These are phyloP conservation scores for Pinctada fucata DNA, from an alignment of 2,888 invertebrate genomes.

Conservation along the genomic window DNA sequence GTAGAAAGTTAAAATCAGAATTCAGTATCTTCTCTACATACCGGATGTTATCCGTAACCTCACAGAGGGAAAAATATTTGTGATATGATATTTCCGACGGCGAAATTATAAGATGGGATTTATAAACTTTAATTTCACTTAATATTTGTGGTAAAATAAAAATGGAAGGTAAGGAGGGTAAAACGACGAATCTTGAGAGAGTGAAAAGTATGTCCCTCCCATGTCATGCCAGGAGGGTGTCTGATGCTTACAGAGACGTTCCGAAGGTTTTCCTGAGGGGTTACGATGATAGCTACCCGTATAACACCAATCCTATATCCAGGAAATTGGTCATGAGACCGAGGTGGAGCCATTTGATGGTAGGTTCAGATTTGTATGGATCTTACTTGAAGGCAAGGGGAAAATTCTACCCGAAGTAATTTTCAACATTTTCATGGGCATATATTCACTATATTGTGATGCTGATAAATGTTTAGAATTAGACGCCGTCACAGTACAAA, in stretches of 20 bases:
- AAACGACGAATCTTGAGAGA: conserved; percentile 9
- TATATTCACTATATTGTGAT: not conserved
- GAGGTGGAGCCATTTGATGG: conserved; percentile 27
- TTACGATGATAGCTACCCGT: not conserved
- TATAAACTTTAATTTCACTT: too few relatives aligned
- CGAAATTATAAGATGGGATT: too few relatives aligned
- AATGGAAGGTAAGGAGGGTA: too few relatives aligned
- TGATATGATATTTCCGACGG: too few relatives aligned
- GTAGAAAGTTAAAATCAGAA: too few relatives aligned
- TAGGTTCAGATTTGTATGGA: not conserved
- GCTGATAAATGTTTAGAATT: too few relatives aligned
- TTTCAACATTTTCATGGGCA: not conserved
- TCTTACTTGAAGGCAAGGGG: too few relatives aligned
- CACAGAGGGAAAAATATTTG: too few relatives aligned
- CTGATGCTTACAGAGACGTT: conserved; percentile 11
- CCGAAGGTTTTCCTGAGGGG: not conserved
- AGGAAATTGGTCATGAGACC: conserved; percentile 27
- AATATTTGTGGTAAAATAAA: too few relatives aligned
- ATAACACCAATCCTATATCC: not conserved
- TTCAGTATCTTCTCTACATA: too few relatives aligned
- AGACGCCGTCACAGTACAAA: too few relatives aligned
- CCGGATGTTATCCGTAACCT: too few relatives aligned
- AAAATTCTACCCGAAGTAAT: not conserved
- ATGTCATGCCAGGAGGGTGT: conserved; percentile 9
- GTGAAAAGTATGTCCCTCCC: conserved; percentile 16